Evolutionary conservation across 2,113 vertebrate species (phyloP).

Genomic region (Ploceus nigricollis): DNA sequence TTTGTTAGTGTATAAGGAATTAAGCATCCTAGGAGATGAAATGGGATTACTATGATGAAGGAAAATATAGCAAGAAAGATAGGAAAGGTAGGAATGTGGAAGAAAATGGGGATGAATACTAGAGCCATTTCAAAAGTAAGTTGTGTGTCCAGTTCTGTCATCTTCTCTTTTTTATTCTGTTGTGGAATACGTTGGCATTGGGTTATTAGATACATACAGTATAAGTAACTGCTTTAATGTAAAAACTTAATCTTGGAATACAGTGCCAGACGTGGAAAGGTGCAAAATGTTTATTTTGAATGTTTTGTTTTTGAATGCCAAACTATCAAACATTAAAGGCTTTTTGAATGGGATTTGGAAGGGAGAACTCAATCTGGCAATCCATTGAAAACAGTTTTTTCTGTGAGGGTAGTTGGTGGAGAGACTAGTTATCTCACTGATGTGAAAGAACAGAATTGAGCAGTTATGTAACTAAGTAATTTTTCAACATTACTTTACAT

Average conservation of each 20-base stretch:
- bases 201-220: neutral
- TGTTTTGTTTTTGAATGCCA: neutral
- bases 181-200: neutral
- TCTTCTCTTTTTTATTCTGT: neutral
- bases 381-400: neutral
- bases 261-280: neutral
- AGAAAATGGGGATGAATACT: neutral
- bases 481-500: neutral
- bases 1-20: neutral
- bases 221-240: neutral
- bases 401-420: neutral
- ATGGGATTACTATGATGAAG: neutral
- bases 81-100: neutral
- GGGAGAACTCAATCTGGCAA: neutral
- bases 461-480: neutral
- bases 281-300: neutral
- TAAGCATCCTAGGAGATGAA: neutral
- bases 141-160: neutral
- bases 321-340: neutral
- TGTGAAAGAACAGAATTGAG: neutral
- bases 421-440: neutral
- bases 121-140: neutral
- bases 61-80: neutral
- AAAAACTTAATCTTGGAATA: neutral
- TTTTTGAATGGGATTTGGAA: neutral